Conservation (phyloP, 1,140 invertebrate species). For the Eupeodes corollae region DNA sequence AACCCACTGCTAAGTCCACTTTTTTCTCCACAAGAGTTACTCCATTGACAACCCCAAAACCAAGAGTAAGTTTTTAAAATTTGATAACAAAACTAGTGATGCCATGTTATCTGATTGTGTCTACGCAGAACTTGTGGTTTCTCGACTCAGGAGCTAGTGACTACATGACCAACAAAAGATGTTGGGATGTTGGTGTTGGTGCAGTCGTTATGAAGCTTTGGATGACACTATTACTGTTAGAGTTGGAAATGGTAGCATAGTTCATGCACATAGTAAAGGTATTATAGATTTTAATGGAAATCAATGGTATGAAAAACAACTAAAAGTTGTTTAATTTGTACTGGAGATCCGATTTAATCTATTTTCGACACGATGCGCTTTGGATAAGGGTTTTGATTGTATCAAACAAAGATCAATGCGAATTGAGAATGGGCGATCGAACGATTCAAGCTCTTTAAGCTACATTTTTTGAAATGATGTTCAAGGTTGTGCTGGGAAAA, state of each 20-base stretch:
- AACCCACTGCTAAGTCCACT: too few species aligned
- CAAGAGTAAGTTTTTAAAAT: neutral
- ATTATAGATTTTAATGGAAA: neutral
- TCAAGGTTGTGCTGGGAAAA: slow-evolving; percentile 6
- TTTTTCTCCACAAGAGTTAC: too few species aligned
- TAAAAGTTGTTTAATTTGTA: slow-evolving; percentile 26
- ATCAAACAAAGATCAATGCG: too few species aligned
- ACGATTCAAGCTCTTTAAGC: slow-evolving; percentile 25
- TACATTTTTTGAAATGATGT: slow-evolving; percentile 23
- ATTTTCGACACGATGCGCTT: too few species aligned
- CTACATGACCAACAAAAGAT: neutral
- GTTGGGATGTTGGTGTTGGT: too few species aligned
- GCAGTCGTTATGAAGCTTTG: neutral
- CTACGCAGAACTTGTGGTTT: neutral
- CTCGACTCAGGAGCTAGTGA: slow-evolving; percentile 1
- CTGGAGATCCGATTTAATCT: slow-evolving; percentile 9
- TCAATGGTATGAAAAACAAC: slow-evolving; percentile 1
- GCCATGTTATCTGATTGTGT: neutral
- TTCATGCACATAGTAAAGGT: neutral
- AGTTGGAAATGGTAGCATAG: neutral
- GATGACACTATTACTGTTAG: neutral
- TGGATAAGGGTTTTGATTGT: too few species aligned
- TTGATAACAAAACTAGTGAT: neutral
- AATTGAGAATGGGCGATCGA: too few species aligned
- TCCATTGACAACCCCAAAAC: too few species aligned